A percentile compares a stretch with the other conserved stretches of the same genome.
Evolutionary conservation across 2,113 vertebrate species (phyloP).

Genomic region (Hemiprocne comata): DNA sequence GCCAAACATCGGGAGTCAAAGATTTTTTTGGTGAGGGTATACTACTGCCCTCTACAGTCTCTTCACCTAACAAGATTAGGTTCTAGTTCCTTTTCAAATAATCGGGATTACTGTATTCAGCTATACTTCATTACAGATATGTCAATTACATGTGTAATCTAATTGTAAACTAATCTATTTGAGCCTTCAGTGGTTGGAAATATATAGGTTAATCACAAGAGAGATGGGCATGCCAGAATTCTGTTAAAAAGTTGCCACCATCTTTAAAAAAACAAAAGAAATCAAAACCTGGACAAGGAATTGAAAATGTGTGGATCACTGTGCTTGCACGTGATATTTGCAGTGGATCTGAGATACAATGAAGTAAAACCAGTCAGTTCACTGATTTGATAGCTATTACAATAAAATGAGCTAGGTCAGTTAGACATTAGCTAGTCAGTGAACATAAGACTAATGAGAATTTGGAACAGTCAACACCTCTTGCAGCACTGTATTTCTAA

Average conservation of each 20-base stretch:
- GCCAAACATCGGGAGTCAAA: conserved; percentile 24
- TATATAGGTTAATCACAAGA: neutral
- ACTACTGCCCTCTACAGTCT: conserved; percentile 53
- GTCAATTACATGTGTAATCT: neutral
- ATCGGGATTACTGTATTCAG: neutral
- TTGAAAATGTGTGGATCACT: neutral
- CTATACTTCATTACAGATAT: neutral
- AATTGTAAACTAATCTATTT: neutral
- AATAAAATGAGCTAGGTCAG: neutral
- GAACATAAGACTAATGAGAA: neutral
- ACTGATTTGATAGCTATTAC: neutral
- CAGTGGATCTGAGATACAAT: neutral
- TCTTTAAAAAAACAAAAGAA: neutral
- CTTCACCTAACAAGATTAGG: neutral
- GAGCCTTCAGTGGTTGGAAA: neutral
- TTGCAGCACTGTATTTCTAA: neutral
- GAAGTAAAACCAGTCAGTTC: neutral
- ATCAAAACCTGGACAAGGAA: neutral
- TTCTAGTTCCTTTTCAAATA: neutral
- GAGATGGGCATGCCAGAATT: neutral
- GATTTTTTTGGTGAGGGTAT: neutral
- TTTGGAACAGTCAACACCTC: neutral
- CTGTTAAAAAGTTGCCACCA: neutral
- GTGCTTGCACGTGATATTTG: neutral
- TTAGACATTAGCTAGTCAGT: neutral